Conservation (phyloP, 2,113 vertebrate genomes). For the Dipodomys spectabilis region DNA sequence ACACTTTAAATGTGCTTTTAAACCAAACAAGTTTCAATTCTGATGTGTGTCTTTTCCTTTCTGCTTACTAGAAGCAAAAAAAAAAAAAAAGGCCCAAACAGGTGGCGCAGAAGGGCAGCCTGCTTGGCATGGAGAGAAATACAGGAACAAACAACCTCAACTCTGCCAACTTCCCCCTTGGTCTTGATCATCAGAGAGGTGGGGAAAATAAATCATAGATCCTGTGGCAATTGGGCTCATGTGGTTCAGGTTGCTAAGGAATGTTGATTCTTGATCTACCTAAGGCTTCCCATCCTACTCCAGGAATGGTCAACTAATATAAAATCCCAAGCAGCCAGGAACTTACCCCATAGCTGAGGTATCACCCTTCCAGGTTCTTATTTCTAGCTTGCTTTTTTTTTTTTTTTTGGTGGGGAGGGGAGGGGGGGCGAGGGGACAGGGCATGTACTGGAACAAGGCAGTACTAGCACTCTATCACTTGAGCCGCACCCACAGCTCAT, state of each 20-base stretch:
- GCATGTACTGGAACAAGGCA: too few species aligned
- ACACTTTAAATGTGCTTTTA: background rate
- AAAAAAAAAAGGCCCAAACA: constrained; percentile 37
- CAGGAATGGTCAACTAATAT: constrained; percentile 1
- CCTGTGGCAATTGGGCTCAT: background rate
- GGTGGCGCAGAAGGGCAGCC: constrained; percentile 21
- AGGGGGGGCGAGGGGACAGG: too few species aligned
- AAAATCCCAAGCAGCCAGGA: background rate
- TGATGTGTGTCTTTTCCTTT: constrained; percentile 52
- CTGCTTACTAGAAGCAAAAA: constrained; percentile 25
- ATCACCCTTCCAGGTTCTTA: background rate
- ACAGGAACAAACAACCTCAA: background rate
- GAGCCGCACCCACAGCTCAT: background rate
- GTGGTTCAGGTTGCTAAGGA: background rate
- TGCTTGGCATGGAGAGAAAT: constrained; percentile 8
- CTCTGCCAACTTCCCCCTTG: background rate
- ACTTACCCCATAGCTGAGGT: background rate
- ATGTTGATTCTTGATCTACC: too few species aligned
- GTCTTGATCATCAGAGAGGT: background rate
- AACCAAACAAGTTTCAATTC: constrained; percentile 16
- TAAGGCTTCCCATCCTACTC: background rate
- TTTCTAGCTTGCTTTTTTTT: background rate
- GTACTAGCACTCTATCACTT: too few species aligned
- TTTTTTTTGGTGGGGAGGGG: too few species aligned
- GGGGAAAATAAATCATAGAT: background rate